Evolutionary conservation across 1,140 invertebrate genomes (phyloP).

Genomic region (Atta cephalotes): DNA sequence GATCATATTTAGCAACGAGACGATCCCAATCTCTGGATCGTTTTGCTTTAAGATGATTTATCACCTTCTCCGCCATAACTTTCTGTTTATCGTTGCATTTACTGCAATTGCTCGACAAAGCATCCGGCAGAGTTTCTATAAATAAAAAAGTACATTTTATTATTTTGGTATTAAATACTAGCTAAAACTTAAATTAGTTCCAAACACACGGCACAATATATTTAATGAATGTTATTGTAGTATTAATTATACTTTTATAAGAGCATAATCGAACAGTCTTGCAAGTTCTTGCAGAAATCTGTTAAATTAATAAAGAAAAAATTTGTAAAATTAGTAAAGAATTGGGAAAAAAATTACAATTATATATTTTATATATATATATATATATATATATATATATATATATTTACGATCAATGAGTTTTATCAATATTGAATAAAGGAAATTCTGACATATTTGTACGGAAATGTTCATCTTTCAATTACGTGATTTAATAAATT

Average conservation of each 20-base stretch:
- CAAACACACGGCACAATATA: neutral
- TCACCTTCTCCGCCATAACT: constrained; percentile 81
- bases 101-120: constrained; percentile 80
- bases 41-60: constrained; percentile 81
- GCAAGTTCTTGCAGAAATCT: neutral
- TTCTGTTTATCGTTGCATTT: constrained; percentile 85
- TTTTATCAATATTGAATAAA: too few relatives aligned
- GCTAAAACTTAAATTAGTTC: neutral
- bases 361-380: too few relatives aligned
- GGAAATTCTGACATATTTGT: too few relatives aligned
- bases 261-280: neutral
- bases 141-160: constrained; percentile 53
- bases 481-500: too few relatives aligned
- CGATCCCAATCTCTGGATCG: constrained; percentile 82
- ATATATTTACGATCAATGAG: too few relatives aligned
- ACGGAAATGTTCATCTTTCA: too few relatives aligned
- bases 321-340: too few relatives aligned
- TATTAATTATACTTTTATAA: neutral
- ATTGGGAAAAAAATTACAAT: too few relatives aligned
- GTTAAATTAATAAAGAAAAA: too few relatives aligned
- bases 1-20: constrained; percentile 83
- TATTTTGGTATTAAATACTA: constrained; percentile 29
- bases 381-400: too few relatives aligned
- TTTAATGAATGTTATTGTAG: neutral
- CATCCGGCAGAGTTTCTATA: constrained; percentile 84